Conservation (phyloP, 2,888 invertebrate genomes). For the Drosophila longiperda region DNA sequence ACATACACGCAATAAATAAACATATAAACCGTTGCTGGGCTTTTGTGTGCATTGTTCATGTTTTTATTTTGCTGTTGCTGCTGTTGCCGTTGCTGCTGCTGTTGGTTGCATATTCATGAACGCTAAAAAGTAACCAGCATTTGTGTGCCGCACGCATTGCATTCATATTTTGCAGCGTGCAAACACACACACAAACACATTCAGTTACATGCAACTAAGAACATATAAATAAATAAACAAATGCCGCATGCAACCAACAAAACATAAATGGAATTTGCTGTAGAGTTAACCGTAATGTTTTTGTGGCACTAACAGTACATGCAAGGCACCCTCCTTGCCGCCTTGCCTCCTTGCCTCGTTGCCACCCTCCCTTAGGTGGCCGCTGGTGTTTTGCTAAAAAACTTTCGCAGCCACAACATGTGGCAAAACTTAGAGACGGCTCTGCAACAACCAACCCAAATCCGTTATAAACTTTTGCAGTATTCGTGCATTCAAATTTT, state of each 20-base stretch:
- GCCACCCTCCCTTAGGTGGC: background rate
- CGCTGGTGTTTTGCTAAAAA: conserved; percentile 29
- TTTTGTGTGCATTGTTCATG: conserved; percentile 36
- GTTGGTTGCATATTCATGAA: conserved; percentile 55
- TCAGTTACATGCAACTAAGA: background rate
- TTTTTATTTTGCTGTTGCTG: conserved; percentile 7
- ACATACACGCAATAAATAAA: conserved; percentile 30
- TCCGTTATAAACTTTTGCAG: background rate
- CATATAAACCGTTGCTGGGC: conserved; percentile 37
- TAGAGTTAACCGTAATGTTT: conserved; percentile 56
- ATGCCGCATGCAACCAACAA: conserved; percentile 38
- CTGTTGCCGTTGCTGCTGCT: conserved; percentile 4
- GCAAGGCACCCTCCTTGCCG: background rate
- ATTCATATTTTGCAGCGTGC: conserved; percentile 26
- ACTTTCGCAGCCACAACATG: conserved; percentile 65
- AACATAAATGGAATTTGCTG: conserved; percentile 37
- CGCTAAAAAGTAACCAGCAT: conserved; percentile 54
- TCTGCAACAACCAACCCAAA: conserved; percentile 5
- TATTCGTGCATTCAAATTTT: conserved; percentile 56
- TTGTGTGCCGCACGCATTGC: conserved; percentile 29
- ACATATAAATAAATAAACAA: conserved; percentile 47
- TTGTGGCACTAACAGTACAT: background rate
- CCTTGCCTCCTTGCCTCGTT: background rate
- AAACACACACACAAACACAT: background rate
- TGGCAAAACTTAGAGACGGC: conserved; percentile 60